A percentile compares a stretch with the other conserved stretches of the same genome.
Conservation (phyloP, 2,113 vertebrate species). For the Petaurus breviceps region DNA sequence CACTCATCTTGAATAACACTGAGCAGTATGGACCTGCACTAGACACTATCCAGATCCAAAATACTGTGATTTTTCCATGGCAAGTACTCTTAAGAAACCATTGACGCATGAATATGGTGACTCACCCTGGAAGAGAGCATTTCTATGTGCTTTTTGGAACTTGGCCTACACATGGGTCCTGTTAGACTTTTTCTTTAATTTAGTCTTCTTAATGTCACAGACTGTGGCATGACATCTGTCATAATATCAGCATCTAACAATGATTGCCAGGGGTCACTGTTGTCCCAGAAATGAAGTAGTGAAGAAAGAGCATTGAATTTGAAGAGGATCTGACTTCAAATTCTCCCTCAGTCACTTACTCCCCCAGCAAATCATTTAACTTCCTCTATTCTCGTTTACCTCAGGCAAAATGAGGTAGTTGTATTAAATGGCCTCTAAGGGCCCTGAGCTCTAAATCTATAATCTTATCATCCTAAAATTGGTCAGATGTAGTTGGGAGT, state of each 20-base stretch:
- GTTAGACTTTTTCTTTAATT: background rate
- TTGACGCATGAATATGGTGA: background rate
- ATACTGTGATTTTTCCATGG: background rate
- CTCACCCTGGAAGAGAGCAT: background rate
- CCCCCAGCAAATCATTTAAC: background rate
- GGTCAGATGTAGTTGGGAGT: background rate
- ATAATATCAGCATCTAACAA: background rate
- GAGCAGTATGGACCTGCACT: background rate
- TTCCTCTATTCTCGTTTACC: background rate
- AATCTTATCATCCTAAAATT: background rate
- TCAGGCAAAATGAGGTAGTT: background rate
- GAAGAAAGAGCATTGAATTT: background rate
- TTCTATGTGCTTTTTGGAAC: background rate
- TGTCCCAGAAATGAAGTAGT: background rate
- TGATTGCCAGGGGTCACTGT: background rate
- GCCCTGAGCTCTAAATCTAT: background rate
- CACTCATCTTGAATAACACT: accelerated
- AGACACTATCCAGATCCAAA: background rate
- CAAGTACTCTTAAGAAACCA: background rate
- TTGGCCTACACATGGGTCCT: background rate
- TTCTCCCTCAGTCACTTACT: background rate
- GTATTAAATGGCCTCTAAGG: background rate
- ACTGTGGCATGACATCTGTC: background rate
- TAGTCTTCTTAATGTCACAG: background rate
- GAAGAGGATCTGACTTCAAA: background rate